Base-by-base conservation (phyloP, 1,140 invertebrate species). In the Saccostrea glomerata region DNA sequence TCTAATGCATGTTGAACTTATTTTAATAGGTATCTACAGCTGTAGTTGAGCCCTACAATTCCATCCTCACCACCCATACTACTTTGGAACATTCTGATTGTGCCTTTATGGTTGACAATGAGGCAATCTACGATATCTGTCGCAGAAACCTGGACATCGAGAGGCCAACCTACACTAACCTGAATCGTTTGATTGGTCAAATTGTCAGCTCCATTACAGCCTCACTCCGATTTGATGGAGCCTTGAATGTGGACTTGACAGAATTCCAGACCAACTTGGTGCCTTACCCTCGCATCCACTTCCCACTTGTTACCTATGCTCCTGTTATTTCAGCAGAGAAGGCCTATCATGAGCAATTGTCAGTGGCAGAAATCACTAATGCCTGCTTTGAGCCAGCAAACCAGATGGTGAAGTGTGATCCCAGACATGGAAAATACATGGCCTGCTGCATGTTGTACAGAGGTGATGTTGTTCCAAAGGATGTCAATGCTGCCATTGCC, bases 341-440 rank as follows among this genome's bases (percentile, higher is more conserved):
- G 89, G 94, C 94, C 11, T 94, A 94, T 90, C 94, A 95, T 90
- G 94, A 95, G 91, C 94, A 95, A 91, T 87, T 95, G 70, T 94
- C 93, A 15, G 94, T 98, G n/a, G 96, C 97, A 56, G 97, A 98
- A 94, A 98, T 98, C 87, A 94, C 93, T 83, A 93, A 93, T 90
- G 96, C 97, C 15, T 98, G 97, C 95, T 98, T 98, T 95, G 97
- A 98, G 94, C 97, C 97, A 55, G 96, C 97, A 91, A 98, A 98
- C 95, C 97, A 98, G 96, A 98, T 98, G 97, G 97, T 98, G 23
- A 98, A 98, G 95, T 98, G 98, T 95, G 97, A 98, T 94, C 97
- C 98, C 9, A 96, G 97, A 92, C 97, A 97, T 95, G 98, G 97
- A 89, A 98, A 98, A 94, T 98, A 98, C 96, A 98, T 98, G 97